phyloP scores from a whole-genome alignment of 2,888 invertebrate genomes.

The Drosophila atroscutellata region DNA sequence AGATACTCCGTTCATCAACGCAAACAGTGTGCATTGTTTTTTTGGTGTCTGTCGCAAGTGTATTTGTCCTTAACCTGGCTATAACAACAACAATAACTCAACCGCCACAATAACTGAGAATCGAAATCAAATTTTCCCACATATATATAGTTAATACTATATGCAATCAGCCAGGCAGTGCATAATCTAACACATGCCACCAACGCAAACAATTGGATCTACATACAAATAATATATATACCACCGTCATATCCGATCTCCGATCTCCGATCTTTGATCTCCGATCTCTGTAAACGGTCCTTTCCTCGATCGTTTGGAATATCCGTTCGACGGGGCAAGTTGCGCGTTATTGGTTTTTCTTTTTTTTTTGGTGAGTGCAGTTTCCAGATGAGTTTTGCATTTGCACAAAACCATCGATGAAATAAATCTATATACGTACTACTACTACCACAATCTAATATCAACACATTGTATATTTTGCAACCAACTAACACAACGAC shows the following conservation, averaged over 20 bases:
- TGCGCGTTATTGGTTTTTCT: slow-evolving; percentile 54
- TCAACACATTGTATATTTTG: background rate
- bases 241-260: slow-evolving; percentile 24
- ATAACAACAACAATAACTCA: slow-evolving; percentile 39
- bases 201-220: slow-evolving; percentile 49
- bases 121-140: background rate
- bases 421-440: slow-evolving; percentile 15
- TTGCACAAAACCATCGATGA: slow-evolving; percentile 10
- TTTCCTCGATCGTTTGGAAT: slow-evolving; percentile 38
- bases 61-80: slow-evolving; percentile 31
- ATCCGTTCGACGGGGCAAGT: slow-evolving; percentile 34
- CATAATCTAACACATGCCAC: slow-evolving; percentile 7
- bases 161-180: slow-evolving; percentile 27
- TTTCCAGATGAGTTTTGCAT: slow-evolving; percentile 16
- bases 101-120: slow-evolving; percentile 37
- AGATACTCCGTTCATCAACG: slow-evolving; percentile 38
- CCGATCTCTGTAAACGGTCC: slow-evolving; percentile 25
- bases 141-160: slow-evolving; percentile 11
- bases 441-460: slow-evolving; percentile 9
- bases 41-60: slow-evolving; percentile 59
- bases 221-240: slow-evolving; percentile 12
- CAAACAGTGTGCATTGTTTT: slow-evolving; percentile 50
- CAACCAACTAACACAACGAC: slow-evolving; percentile 18
- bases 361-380: slow-evolving; percentile 65
- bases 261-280: slow-evolving; percentile 22